Evolutionary conservation across 2,888 invertebrate genomes (phyloP), one percentile per base, ranked within the genome.

Genomic region (Spodoptera picta): DNA sequence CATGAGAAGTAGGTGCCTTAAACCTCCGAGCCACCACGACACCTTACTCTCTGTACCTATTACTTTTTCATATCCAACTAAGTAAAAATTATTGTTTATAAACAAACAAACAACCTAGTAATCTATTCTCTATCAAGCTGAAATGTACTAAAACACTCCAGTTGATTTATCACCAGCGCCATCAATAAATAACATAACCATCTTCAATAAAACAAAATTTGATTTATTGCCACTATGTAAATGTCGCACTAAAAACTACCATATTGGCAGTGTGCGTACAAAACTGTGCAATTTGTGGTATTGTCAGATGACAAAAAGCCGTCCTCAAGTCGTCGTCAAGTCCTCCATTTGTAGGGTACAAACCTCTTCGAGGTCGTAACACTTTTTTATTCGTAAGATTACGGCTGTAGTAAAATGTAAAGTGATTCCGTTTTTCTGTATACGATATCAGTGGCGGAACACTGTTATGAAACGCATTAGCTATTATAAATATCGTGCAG

Each of bases 301-400:
- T 87, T 87, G 86, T 86, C 78, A 80, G 79, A 83, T 88, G 88
- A 90, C 88, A 91, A 89, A 90, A 87, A 83, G 86, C 69, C 73
- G 83, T 85, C 73, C 62, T 62, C 64, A n/a, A n/a, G n/a, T n/a
- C n/a, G n/a, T n/a, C n/a, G n/a, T n/a, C 76, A 56, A 70, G 64
- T 49, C 69, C 79, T 79, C 84, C 84, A 85, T 85, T 87, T 79
- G 69, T 66, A 71, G 82, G 80, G 77, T 77, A 70, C 69, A 69
- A 36, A 71, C 77, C 83, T 81, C 73, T 69, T 68, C 43, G 76
- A 84, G 83, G 83, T 82, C 84, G 82, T 83, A 84, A 86, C 81
- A 84, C 81, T 83, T 88, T 86, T 90, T 88, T 88, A 89, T 88
- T 86, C 73, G 74, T 77, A 78, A 85, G 87, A 90, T 91, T 88